These are phyloP conservation scores for Cynopterus brachyotis DNA, from an alignment of 2,113 vertebrate genomes.

Conservation along the genomic window DNA sequence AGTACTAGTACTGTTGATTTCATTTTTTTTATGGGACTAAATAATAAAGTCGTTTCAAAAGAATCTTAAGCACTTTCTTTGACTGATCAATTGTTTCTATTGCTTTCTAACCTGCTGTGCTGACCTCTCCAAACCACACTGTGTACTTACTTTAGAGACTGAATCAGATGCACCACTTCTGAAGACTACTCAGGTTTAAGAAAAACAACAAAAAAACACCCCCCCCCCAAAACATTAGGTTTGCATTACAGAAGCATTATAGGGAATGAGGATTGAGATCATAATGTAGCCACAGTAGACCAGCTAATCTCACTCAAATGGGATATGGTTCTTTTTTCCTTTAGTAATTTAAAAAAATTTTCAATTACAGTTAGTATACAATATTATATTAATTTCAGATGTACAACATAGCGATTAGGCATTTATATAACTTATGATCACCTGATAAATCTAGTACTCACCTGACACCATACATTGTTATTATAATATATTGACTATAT, in stretches of 20 bases:
- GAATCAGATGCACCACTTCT: conserved; percentile 35
- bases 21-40: neutral
- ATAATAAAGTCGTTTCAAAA: conserved; percentile 53
- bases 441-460: too few relatives aligned
- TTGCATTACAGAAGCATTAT: conserved; percentile 54
- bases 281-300: neutral
- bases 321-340: neutral
- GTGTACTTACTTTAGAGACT: conserved; percentile 59
- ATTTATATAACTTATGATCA: too few relatives aligned
- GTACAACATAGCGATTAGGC: too few relatives aligned
- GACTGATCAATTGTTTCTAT: neutral
- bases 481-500: too few relatives aligned
- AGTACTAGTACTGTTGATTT: conserved; percentile 29
- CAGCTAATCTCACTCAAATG: conserved; percentile 35
- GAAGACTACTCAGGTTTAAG: conserved; percentile 49
- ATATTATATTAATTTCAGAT: too few relatives aligned
- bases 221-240: neutral
- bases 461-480: too few relatives aligned
- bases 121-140: conserved; percentile 55
- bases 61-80: neutral
- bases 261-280: conserved; percentile 19
- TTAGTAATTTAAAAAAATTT: too few relatives aligned
- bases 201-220: neutral
- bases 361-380: too few relatives aligned
- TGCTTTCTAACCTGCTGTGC: conserved; percentile 53